Percentiles rank a stretch among this genome's conserved stretches.
Evolutionary conservation across 2,797 vertebrate genomes (phyloP).

Genomic region (Bufotes viridis): DNA sequence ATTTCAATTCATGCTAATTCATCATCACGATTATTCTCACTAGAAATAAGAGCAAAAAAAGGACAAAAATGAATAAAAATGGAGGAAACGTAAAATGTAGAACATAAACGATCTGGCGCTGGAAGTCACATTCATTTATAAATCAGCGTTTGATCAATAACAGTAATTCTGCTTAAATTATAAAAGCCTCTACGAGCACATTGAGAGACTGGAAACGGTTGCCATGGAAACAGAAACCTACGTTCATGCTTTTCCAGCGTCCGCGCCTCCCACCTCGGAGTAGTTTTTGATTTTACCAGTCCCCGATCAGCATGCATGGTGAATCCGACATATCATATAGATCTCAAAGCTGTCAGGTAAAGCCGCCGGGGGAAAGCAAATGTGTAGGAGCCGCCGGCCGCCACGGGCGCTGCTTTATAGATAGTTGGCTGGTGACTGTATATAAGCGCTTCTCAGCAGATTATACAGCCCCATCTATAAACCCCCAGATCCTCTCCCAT

Average conservation of each 20-base stretch:
- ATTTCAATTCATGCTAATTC: background rate
- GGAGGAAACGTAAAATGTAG: conserved; percentile 27
- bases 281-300: conserved; percentile 60
- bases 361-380: conserved; percentile 49
- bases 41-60: background rate
- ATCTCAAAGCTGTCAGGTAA: conserved; percentile 66
- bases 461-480: background rate
- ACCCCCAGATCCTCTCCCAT: background rate
- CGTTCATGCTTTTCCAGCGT: conserved; percentile 41
- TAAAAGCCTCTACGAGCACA: conserved; percentile 59
- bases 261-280: conserved; percentile 43
- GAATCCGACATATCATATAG: conserved; percentile 63
- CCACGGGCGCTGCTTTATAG: conserved; percentile 27
- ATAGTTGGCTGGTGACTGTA: background rate
- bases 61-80: background rate
- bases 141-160: conserved; percentile 60
- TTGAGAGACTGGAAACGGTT: conserved; percentile 63
- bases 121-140: conserved; percentile 51
- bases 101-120: conserved; percentile 26
- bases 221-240: conserved; percentile 65
- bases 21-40: conserved; percentile 5
- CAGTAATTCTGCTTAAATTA: conserved; percentile 59
- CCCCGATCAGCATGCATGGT: conserved; percentile 59
- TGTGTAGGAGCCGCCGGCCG: conserved; percentile 51
- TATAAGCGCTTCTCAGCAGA: background rate